phyloP scores from a whole-genome alignment of 2,888 invertebrate species.

The Torymus aiolomorphi region DNA sequence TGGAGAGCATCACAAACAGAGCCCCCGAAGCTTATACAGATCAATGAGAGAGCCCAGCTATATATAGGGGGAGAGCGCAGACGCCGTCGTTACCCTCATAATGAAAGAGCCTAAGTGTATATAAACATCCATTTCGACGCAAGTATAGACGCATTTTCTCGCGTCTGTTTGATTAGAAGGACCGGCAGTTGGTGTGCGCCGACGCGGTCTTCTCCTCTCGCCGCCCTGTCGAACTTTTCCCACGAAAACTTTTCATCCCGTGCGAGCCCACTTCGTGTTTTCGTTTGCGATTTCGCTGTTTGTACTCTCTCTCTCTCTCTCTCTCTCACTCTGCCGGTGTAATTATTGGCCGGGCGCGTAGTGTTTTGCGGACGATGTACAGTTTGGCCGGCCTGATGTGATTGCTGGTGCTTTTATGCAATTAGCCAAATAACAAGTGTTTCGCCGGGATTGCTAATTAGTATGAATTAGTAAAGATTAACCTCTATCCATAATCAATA shows the following conservation, averaged over 20 bases:
- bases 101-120: constrained; percentile 55
- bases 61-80: constrained; percentile 29
- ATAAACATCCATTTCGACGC: constrained; percentile 36
- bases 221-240: not conserved
- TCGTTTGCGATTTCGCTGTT: constrained; percentile 28
- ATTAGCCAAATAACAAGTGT: no score
- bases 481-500: no score
- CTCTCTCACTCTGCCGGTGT: not conserved
- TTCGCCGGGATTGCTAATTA: no score
- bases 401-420: no score
- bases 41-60: constrained; percentile 56
- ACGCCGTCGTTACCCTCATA: constrained; percentile 28
- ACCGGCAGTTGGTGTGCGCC: not conserved
- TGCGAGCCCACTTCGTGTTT: not conserved
- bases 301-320: constrained; percentile 29
- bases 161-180: constrained; percentile 49
- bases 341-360: no score
- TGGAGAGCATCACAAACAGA: constrained; percentile 68
- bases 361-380: no score
- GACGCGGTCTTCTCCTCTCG: no score
- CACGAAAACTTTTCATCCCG: constrained; percentile 17
- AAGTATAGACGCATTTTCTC: constrained; percentile 25
- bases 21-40: constrained; percentile 60
- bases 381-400: no score
- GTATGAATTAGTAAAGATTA: no score